phyloP scores from a whole-genome alignment of 1,140 invertebrate species.

The Trichonephila clavata region DNA sequence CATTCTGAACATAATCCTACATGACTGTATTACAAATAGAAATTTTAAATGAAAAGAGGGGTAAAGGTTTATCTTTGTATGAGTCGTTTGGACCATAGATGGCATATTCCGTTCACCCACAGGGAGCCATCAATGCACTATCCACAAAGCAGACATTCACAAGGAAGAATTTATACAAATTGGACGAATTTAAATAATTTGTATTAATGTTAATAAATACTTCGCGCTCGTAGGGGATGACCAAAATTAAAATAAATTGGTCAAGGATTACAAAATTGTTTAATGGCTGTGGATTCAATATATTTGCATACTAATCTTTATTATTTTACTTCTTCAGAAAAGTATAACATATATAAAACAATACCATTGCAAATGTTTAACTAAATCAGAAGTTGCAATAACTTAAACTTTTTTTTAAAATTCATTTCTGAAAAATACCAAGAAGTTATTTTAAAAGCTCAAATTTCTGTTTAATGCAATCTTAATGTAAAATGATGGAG shows the following conservation, averaged over 20 bases:
- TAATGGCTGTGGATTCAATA: neutral
- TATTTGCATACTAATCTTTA: no score
- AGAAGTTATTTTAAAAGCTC: no score
- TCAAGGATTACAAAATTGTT: neutral
- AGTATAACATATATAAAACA: no score
- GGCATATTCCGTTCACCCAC: neutral
- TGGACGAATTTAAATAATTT: no score
- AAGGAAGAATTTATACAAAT: no score
- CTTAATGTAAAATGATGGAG: no score
- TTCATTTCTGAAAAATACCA: no score
- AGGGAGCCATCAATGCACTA: neutral
- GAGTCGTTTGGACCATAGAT: neutral
- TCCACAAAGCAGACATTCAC: neutral
- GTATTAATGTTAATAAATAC: neutral
- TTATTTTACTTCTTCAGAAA: no score
- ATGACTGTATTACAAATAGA: slow-evolving; percentile 62
- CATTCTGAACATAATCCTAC: slow-evolving; percentile 62
- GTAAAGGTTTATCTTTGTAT: neutral
- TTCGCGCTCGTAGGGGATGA: neutral
- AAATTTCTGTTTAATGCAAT: no score
- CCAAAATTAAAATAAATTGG: neutral
- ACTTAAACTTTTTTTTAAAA: no score
- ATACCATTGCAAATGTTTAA: no score
- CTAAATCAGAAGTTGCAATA: no score
- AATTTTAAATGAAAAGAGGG: slow-evolving; percentile 55